Evolutionary conservation across 2,888 invertebrate genomes (phyloP), one percentile per base, ranked within the genome.

Genomic region (Diarsia mendica): DNA sequence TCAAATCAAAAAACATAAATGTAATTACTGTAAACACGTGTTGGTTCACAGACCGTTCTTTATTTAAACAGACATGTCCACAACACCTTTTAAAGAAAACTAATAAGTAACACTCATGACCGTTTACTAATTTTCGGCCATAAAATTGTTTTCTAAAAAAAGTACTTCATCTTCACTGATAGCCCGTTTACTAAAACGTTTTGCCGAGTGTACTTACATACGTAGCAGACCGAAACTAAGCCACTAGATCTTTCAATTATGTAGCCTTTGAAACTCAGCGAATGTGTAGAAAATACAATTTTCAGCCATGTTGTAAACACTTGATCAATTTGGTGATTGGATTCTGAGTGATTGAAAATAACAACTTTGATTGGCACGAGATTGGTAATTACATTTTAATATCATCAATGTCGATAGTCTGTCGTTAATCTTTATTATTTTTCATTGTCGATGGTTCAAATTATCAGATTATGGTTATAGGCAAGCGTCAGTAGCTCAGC

Each of bases 281-380:
- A 82, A 64, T 72, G 69, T 72, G 61, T 39, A 49, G 72, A 69
- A 81, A 77, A 68, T 8, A 28, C 20, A 49, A 77, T 70, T 82
- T 63, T 53, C 76, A 65, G 53, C 44, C 51, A 72, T 58, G 0
- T 82, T 67, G 63, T 77, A 67, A 77, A 67, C 77, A 72, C 61
- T 33, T 77, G 68, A 73, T 73, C 58, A 70, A 70, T 82, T 68
- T 76, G n/a, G 11, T 64, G 53, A 77, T 77, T 77, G 60, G 44
- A 64, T 78, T 67, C 33, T 72, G 58, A 72, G 64, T 64, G 68
- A 67, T 69, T 73, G 58, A 49, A 67, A 72, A 49, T 49, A 70
- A 46, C 65, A 65, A 68, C 53, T 70, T 80, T 71, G 67, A 55
- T 77, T 53, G 77, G 46, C 69, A 69, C 18, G 10, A 46, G 20